Base-by-base conservation (phyloP, 2,113 vertebrate species). In the Forbesichthys papilliferus region DNA sequence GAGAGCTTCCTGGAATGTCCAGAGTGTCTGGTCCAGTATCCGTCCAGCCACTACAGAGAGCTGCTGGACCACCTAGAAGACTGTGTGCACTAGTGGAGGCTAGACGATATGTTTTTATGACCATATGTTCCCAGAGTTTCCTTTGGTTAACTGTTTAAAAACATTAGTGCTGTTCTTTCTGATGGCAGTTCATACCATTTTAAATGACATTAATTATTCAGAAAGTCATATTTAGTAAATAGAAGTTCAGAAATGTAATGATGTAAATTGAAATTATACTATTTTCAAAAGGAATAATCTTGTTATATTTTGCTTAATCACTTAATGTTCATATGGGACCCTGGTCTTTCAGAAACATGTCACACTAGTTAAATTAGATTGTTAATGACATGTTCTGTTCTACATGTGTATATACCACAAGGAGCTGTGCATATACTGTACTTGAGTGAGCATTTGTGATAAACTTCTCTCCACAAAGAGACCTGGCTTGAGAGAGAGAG, bases 1-100 rank as follows among this genome's bases (percentile, higher is more conserved):
- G 92, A 95, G 74, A 97, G 95, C 66, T 91, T 95, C 78, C 89
- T 96, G 0, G 93, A 94, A 66, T 98, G 96, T 78, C 96, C 96
- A 13, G 88, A 78, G 53, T 97, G 96, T 83, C 87, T 63, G 60
- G 64, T 63, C 0, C 73, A 87, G 63, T 97, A 95, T 67, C 94
- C 93, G 34, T 91, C 93, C 27, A 93, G 93, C 8, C 88, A 90
- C 11, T 93, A 96, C 0, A 83, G 92, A 47, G 93, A 98, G 42
- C 87, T 98, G 47, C 86, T 97, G 0, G 85, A 86, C 9, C 96
- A 97, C 48, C 74, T 98, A 56, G 96, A 98, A 33, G 84, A 88
- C 64, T 98, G 96, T 81, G 83, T 88, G 11, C 81, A 92, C 69
- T 96, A 85, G 51, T 59, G 46, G 16, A 47, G 3, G 13, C 3